Base-by-base conservation (phyloP, 2,888 invertebrate genomes). In the Epistrophe eligans region DNA sequence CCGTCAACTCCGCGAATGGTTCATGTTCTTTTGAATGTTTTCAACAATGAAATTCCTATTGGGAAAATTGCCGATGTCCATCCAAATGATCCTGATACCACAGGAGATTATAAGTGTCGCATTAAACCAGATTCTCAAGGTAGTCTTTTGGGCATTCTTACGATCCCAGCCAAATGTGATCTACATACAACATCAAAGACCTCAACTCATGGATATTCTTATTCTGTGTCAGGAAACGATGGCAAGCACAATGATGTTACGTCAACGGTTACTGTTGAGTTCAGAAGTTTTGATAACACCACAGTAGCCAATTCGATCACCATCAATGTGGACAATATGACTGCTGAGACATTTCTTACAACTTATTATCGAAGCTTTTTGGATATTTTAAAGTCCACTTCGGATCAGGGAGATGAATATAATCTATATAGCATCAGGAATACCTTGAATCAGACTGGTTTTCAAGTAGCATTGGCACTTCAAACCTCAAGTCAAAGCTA, bases 1-100 rank as follows among this genome's bases (percentile, higher is more conserved):
- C 97, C 98, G 17, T 98, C 98, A 0, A 95, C 95, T 3, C 94
- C 98, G 24, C 94, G 98, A 90, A 96, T 96, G 11, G 97, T 97
- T 0, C 97, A 97, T 90, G 95, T 98, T 24, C 93, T 97, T 67
- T 95, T 98, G 3, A 95, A 96, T 90, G 94, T 96, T 0, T 96
- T 97, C 90, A 96, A 97, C 90, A 96, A 95, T 74, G 94, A 95
- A 84, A 95, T 96, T 90, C 96, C 97, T 0, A 91, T 95, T 28
- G 97, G 97, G n/a, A 96, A 96, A 93, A 96, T 99, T 88, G 99
- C 98, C 9, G 95, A 98, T 92, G 97, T 99, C 0, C 97, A 96
- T 92, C 99, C 99, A 0, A 96, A 97, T 90, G 99, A 99, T 93
- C 95, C 96, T 0, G 99, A 99, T 92, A 95, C 95, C n/a, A 95